These are phyloP conservation scores for Pterostichus madidus DNA, from an alignment of 2,888 invertebrate genomes.

Conservation along the genomic window DNA sequence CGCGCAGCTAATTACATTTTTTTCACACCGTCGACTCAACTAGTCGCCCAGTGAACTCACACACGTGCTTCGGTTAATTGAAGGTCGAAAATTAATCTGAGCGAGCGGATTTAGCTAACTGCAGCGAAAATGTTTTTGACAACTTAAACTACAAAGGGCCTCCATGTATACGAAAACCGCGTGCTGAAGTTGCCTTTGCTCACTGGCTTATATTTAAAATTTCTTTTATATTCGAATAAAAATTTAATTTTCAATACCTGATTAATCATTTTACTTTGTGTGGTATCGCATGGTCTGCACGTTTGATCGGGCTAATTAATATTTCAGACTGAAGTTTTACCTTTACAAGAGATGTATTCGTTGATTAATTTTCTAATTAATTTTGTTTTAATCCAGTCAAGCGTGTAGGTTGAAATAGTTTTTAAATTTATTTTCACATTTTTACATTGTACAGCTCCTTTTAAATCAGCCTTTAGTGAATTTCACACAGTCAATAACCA, in stretches of 20 bases:
- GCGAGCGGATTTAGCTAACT: conserved; percentile 27
- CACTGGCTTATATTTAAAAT: conserved; percentile 40
- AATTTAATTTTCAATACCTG: conserved; percentile 57
- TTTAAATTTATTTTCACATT: neutral
- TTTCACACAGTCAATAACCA: neutral
- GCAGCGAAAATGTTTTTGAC: conserved; percentile 61
- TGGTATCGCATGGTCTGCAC: conserved; percentile 26
- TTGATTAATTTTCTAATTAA: conserved; percentile 49
- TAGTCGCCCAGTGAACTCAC: conserved; percentile 33
- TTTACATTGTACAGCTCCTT: neutral
- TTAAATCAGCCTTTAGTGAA: neutral
- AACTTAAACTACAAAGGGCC: conserved; percentile 58
- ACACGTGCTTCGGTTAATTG: conserved; percentile 28
- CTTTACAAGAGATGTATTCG: conserved; percentile 42
- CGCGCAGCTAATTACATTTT: conserved; percentile 53
- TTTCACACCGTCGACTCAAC: conserved; percentile 58
- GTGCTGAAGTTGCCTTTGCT: conserved; percentile 47
- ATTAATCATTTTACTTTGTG: conserved; percentile 53
- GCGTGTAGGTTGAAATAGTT: conserved; percentile 16
- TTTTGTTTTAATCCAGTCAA: conserved; percentile 48
- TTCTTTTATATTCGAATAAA: conserved; percentile 52
- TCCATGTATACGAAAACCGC: conserved; percentile 43
- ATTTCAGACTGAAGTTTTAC: conserved; percentile 53
- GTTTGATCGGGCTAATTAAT: conserved; percentile 55
- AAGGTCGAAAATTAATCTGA: conserved; percentile 31